Evolutionary conservation across 37 sponge, comb jelly and placozoan genomes (phyloP).

Genomic region (Cladorhizidae sp.): DNA sequence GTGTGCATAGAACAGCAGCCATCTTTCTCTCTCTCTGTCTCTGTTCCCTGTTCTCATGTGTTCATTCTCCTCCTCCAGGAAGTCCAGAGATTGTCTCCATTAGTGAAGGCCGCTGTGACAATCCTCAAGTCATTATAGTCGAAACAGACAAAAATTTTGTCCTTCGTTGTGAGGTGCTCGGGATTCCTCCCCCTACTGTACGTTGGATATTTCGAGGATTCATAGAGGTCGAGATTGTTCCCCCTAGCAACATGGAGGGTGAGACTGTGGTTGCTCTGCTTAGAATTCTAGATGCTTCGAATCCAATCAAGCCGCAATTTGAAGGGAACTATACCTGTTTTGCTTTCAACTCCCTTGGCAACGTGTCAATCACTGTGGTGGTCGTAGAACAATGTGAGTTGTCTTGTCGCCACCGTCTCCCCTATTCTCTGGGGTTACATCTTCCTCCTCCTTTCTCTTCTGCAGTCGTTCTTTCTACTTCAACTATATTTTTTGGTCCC

Average conservation of each 20-base stretch:
- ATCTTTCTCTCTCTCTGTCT: no score
- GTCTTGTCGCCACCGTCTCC: no score
- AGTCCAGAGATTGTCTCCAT: conserved; percentile 17
- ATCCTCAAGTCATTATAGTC: neutral
- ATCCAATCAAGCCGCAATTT: neutral
- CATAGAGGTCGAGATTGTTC: neutral
- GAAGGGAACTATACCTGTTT: conserved; percentile 21
- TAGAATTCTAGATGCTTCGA: neutral
- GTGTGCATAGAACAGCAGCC: neutral
- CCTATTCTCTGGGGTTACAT: no score
- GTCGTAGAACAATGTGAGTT: conserved; percentile 1
- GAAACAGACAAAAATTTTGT: neutral
- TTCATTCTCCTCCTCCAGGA: conserved; percentile 24
- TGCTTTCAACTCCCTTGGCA: conserved; percentile 12
- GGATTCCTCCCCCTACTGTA: conserved; percentile 38
- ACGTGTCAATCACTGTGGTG: neutral
- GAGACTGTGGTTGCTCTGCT: neutral
- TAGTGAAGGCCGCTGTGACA: conserved; percentile 20
- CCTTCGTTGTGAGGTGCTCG: conserved; percentile 20
- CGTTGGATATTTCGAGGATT: neutral
- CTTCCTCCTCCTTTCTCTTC: no score
- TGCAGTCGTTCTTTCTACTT: no score
- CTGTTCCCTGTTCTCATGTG: no score
- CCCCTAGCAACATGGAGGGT: neutral
- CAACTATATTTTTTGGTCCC: no score